phyloP scores from a whole-genome alignment of 1,140 invertebrate genomes.

The Zaprionus vittiger region DNA sequence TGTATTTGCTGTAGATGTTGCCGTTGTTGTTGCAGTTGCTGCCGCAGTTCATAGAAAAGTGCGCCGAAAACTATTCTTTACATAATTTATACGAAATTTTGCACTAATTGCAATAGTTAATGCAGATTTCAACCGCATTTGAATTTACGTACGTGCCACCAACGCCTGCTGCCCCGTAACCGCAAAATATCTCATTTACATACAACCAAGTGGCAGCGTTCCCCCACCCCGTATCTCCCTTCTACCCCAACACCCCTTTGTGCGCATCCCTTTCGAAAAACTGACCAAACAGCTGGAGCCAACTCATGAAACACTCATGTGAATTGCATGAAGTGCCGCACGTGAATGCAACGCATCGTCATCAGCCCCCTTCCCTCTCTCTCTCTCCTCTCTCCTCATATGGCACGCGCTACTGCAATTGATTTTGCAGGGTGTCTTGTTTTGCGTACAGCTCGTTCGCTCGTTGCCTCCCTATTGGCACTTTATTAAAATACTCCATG shows the following conservation, averaged over 20 bases:
- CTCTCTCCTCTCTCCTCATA: background rate
- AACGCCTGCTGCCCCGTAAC: constrained; percentile 35
- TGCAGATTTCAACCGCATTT: constrained; percentile 80
- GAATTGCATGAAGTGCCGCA: constrained; percentile 77
- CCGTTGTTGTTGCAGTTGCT: background rate
- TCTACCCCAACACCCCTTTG: background rate
- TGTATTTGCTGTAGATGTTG: background rate
- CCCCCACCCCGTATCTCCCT: constrained; percentile 9
- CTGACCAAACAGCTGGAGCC: constrained; percentile 61
- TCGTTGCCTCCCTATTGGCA: constrained; percentile 35
- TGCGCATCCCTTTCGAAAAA: constrained; percentile 7
- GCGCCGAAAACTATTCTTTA: constrained; percentile 79
- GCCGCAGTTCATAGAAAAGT: constrained; percentile 68
- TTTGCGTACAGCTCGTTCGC: constrained; percentile 39
- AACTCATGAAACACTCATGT: constrained; percentile 65
- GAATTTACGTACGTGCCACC: constrained; percentile 67
- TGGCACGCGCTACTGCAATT: constrained; percentile 63
- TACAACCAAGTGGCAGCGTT: constrained; percentile 46
- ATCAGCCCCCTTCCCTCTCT: constrained; percentile 21
- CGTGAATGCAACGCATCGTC: constrained; percentile 38
- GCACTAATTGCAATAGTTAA: constrained; percentile 82
- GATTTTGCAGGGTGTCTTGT: constrained; percentile 60
- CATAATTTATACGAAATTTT: constrained; percentile 80
- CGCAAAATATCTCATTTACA: constrained; percentile 80
- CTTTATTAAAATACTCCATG: constrained; percentile 45